Base-by-base conservation (phyloP, 2,113 vertebrate species). In the Alectura lathami region DNA sequence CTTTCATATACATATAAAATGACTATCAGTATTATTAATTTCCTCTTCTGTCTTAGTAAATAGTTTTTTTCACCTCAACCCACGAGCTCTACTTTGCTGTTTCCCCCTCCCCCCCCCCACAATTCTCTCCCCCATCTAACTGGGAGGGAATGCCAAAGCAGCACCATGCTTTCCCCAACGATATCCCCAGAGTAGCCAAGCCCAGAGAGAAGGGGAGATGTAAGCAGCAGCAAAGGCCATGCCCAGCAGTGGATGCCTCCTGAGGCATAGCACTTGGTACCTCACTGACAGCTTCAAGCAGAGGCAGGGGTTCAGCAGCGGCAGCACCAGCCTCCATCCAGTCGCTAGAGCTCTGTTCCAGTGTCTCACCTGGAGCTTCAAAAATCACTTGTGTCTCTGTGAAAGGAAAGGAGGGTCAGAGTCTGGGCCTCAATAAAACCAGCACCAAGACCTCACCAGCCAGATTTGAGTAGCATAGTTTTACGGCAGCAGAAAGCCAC, bases 101-200 rank as follows among this genome's bases (percentile, higher is more conserved):
- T n/a, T n/a, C n/a, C n/a, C n/a, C n/a, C n/a, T n/a, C n/a, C n/a
- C n/a, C n/a, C n/a, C n/a, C n/a, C n/a, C n/a, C n/a, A n/a, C n/a
- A n/a, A n/a, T n/a, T n/a, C n/a, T n/a, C n/a, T n/a, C n/a, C n/a
- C n/a, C n/a, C n/a, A n/a, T n/a, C n/a, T n/a, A n/a, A n/a, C n/a
- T n/a, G n/a, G n/a, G n/a, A n/a, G n/a, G n/a, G n/a, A n/a, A n/a
- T n/a, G n/a, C n/a, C 13, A 80, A 29, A 88, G 18, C 17, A 59
- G 57, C 14, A 29, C 22, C 42, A 23, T 3, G 5, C 30, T 47
- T 42, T 72, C 43, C 38, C 50, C 63, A 24, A 32, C 60, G 20
- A 43, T 2, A 80, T 4, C 5, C 7, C 26, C 32, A 21, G 0
- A 62, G 14, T 0, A 60, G 13, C 2, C 34, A 47, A 42, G 7